Conservation (phyloP, 2,888 invertebrate species). For the Nephrocerus scutellatus region DNA sequence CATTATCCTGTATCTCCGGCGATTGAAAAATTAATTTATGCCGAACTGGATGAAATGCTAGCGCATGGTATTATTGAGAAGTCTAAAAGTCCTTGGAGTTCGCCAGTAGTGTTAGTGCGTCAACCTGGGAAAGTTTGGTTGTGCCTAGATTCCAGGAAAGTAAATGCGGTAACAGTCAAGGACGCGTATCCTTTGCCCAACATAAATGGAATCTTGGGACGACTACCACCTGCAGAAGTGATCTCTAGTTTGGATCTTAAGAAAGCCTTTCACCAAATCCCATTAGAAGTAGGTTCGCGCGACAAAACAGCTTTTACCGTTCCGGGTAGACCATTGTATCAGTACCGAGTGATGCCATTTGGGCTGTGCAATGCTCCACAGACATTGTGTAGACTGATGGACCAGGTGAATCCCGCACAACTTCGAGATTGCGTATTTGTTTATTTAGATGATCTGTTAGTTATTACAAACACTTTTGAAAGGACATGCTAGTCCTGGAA, state of each 20-base stretch:
- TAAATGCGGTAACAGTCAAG: slow-evolving; percentile 26
- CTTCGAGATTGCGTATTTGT: slow-evolving; percentile 17
- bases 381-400: slow-evolving; percentile 17
- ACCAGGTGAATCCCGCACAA: slow-evolving; percentile 12
- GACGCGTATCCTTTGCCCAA: slow-evolving; percentile 18
- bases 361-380: slow-evolving; percentile 17
- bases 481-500: not conserved
- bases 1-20: no score
- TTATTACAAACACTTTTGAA: slow-evolving; percentile 12
- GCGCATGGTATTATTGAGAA: no score
- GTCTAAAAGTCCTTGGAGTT: slow-evolving; percentile 30
- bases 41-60: no score
- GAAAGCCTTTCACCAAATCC: slow-evolving; percentile 17
- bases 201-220: slow-evolving; percentile 13
- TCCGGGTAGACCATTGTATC: slow-evolving; percentile 19
- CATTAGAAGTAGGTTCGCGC: slow-evolving; percentile 11
- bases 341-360: slow-evolving; percentile 21
- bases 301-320: slow-evolving; percentile 18
- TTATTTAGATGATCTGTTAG: slow-evolving; percentile 16
- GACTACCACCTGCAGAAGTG: slow-evolving; percentile 11
- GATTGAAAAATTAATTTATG: no score
- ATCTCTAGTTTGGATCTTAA: slow-evolving; percentile 14
- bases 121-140: slow-evolving; percentile 25
- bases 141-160: slow-evolving; percentile 29
- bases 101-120: slow-evolving; percentile 26